These are phyloP conservation scores for Leptopilina boulardi DNA, from an alignment of 1,140 invertebrate species.

Conservation along the genomic window DNA sequence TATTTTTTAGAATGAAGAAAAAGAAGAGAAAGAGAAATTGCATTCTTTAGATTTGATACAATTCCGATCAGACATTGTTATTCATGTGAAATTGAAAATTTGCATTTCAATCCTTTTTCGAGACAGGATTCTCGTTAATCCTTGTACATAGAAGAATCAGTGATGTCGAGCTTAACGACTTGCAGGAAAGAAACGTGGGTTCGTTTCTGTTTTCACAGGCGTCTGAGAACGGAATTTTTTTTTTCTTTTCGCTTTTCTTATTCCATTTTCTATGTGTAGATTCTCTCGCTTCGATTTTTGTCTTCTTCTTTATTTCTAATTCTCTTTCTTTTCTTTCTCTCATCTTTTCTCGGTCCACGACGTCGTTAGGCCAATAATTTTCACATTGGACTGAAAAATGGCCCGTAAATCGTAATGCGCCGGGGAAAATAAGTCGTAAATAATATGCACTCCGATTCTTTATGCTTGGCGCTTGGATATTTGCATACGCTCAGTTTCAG, in stretches of 20 bases:
- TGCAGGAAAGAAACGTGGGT: not conserved
- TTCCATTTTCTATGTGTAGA: not conserved
- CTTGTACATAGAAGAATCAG: slow-evolving; percentile 7
- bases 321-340: not conserved
- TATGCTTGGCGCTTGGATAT: not conserved
- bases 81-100: slow-evolving; percentile 18
- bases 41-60: slow-evolving; percentile 10
- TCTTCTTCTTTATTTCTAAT: not conserved
- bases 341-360: not conserved
- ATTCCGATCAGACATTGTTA: slow-evolving; percentile 7
- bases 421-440: slow-evolving; percentile 17
- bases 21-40: not conserved
- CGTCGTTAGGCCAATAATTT: slow-evolving; percentile 14
- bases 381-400: slow-evolving; percentile 15
- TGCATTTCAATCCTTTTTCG: slow-evolving; percentile 17
- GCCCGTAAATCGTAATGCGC: slow-evolving; percentile 16
- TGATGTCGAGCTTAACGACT: slow-evolving; percentile 16
- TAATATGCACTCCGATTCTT: slow-evolving; percentile 21
- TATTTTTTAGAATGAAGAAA: not conserved
- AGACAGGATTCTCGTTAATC: slow-evolving; percentile 16
- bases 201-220: slow-evolving; percentile 16
- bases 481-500: slow-evolving; percentile 20
- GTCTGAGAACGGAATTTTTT: not conserved
- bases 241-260: not conserved
- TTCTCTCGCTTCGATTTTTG: not conserved